Percentiles rank a stretch among this genome's conserved stretches.
phyloP scores from a whole-genome alignment of 2,113 vertebrate species.

The Polypterus senegalus region DNA sequence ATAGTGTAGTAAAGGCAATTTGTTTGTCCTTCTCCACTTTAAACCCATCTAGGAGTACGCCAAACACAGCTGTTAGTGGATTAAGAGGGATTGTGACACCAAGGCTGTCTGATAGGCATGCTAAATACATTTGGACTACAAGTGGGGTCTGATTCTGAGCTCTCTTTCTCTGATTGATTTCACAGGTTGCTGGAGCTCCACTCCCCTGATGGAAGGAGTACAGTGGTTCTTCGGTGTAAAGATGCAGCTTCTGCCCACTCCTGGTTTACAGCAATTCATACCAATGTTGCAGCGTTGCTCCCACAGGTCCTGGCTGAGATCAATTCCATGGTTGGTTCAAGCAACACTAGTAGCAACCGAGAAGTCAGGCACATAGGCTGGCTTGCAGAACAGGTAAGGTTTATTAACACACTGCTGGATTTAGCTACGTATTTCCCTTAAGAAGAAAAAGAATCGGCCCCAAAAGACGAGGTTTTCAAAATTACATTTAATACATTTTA shows the following conservation, averaged over 20 bases:
- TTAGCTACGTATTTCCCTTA: too few relatives aligned
- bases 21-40: too few relatives aligned
- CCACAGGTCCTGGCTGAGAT: slow-evolving; percentile 81
- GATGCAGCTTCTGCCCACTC: slow-evolving; percentile 71
- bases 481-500: too few relatives aligned
- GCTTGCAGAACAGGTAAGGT: slow-evolving; percentile 83
- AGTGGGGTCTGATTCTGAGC: neutral
- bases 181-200: slow-evolving; percentile 84
- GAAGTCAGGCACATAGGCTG: slow-evolving; percentile 86
- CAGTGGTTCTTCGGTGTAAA: slow-evolving; percentile 82
- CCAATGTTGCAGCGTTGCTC: slow-evolving; percentile 83
- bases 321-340: slow-evolving; percentile 66
- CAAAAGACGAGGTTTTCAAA: too few relatives aligned
- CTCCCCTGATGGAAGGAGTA: slow-evolving; percentile 84
- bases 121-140: too few relatives aligned
- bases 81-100: too few relatives aligned
- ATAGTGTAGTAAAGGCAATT: too few relatives aligned
- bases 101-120: too few relatives aligned
- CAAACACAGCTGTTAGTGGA: too few relatives aligned
- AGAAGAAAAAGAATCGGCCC: too few relatives aligned
- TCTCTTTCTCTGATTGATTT: slow-evolving; percentile 6
- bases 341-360: slow-evolving; percentile 44
- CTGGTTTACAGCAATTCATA: slow-evolving; percentile 87
- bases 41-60: too few relatives aligned
- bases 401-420: neutral